These are phyloP conservation scores for Enoplolaimus lenunculus DNA, from an alignment of 2,888 invertebrate species.

Conservation along the genomic window DNA sequence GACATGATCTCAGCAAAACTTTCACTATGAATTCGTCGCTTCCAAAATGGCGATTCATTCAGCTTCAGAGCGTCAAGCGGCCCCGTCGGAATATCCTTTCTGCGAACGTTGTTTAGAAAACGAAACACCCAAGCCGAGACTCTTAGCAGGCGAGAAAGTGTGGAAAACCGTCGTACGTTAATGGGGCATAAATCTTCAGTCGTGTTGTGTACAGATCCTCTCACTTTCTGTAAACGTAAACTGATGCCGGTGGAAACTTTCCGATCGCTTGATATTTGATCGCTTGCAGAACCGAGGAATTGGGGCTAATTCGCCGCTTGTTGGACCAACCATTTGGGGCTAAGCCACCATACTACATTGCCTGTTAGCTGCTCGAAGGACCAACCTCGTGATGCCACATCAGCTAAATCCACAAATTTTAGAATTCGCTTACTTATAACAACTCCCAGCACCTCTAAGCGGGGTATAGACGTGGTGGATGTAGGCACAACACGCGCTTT, in stretches of 20 bases:
- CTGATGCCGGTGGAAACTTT: no score
- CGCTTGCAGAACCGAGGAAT: no score
- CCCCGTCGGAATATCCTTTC: not conserved
- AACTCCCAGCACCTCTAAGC: not conserved
- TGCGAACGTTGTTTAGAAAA: not conserved
- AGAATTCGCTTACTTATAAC: not conserved
- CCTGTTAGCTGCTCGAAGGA: not conserved
- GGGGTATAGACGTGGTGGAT: not conserved
- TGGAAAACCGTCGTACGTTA: not conserved
- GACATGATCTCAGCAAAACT: not conserved
- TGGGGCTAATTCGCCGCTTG: not conserved
- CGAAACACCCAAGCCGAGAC: not conserved
- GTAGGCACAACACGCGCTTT: not conserved
- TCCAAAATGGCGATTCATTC: not conserved
- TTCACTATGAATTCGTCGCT: not conserved
- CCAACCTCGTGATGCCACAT: not conserved
- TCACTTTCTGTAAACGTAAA: no score
- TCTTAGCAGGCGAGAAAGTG: not conserved
- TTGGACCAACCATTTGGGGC: not conserved
- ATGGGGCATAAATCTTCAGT: not conserved
- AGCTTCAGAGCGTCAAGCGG: not conserved
- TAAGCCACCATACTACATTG: not conserved
- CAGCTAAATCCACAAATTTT: not conserved
- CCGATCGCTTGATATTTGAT: no score
- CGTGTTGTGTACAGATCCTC: no score